Evolutionary conservation across 2,797 vertebrate species (phyloP).

Genomic region (Nannoperca australis): DNA sequence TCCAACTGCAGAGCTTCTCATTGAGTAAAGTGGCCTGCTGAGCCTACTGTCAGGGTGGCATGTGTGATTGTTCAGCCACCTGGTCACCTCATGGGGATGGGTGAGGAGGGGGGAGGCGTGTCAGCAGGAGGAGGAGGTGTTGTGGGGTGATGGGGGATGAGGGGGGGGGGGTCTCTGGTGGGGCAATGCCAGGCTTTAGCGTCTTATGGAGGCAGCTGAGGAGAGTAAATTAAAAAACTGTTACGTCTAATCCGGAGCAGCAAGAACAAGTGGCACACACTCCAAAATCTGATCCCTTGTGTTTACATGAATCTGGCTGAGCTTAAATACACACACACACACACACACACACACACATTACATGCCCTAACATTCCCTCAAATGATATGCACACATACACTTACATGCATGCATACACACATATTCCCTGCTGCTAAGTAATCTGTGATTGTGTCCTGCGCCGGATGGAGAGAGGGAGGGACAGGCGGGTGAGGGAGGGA

Average conservation of each 20-base stretch:
- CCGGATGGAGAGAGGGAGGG: conserved; percentile 25
- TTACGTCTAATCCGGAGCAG: conserved; percentile 83
- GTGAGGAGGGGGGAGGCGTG: conserved; percentile 12
- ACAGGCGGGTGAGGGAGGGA: background rate
- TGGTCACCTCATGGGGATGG: conserved; percentile 61
- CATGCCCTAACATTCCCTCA: conserved; percentile 19
- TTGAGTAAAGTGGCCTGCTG: conserved; percentile 81
- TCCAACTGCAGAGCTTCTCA: conserved; percentile 56
- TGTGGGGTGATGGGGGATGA: background rate
- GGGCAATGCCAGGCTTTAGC: conserved; percentile 67
- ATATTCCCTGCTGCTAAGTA: conserved; percentile 57
- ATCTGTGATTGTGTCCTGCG: conserved; percentile 74
- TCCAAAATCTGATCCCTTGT: conserved; percentile 81
- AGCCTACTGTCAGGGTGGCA: conserved; percentile 57
- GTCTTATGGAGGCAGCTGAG: conserved; percentile 76
- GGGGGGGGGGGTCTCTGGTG: conserved; percentile 18
- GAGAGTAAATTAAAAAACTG: conserved; percentile 86
- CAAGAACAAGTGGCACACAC: conserved; percentile 84
- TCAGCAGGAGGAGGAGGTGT: background rate
- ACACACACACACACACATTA: conserved; percentile 37
- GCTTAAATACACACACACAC: conserved; percentile 63
- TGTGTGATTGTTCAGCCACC: conserved; percentile 77
- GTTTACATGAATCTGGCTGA: conserved; percentile 80
- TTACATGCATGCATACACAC: conserved; percentile 22
- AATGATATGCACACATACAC: conserved; percentile 39